These are phyloP conservation scores for Plumapathes pennacea DNA, from an alignment of 92 coral and sea anemone genomes.

Conservation along the genomic window DNA sequence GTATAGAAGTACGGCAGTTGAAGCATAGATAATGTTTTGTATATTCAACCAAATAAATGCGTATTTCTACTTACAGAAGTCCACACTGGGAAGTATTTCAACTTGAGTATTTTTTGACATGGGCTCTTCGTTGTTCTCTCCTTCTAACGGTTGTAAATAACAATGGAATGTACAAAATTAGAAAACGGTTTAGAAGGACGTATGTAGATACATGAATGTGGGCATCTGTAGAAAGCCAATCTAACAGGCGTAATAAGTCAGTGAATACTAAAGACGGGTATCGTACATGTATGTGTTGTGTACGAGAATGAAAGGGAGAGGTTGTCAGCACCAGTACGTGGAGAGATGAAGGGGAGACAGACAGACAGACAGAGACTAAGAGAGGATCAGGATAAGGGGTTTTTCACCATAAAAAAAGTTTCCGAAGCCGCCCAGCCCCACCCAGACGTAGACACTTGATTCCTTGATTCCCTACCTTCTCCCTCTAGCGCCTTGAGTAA, in stretches of 20 bases:
- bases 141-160: too few relatives aligned
- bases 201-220: too few relatives aligned
- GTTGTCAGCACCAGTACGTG: background rate
- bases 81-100: slow-evolving; percentile 86
- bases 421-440: too few relatives aligned
- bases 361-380: background rate
- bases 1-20: too few relatives aligned
- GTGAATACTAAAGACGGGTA: too few relatives aligned
- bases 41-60: too few relatives aligned
- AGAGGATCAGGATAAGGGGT: background rate
- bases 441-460: too few relatives aligned
- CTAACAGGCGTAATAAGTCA: too few relatives aligned
- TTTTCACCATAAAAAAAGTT: too few relatives aligned
- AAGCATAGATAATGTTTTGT: too few relatives aligned
- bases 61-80: slow-evolving; percentile 96
- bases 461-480: slow-evolving; percentile 80
- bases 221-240: too few relatives aligned
- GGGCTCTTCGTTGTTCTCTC: slow-evolving; percentile 77
- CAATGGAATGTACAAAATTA: background rate
- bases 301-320: background rate
- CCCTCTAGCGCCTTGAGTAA: slow-evolving; percentile 68
- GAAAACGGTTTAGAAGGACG: background rate
- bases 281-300: background rate
- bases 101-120: slow-evolving; percentile 55
- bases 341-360: background rate